Percentiles rank a stretch among this genome's conserved stretches.
These are phyloP conservation scores for Ptychobarbus kaznakovi DNA, from an alignment of 2,797 vertebrate genomes.

Conservation along the genomic window DNA sequence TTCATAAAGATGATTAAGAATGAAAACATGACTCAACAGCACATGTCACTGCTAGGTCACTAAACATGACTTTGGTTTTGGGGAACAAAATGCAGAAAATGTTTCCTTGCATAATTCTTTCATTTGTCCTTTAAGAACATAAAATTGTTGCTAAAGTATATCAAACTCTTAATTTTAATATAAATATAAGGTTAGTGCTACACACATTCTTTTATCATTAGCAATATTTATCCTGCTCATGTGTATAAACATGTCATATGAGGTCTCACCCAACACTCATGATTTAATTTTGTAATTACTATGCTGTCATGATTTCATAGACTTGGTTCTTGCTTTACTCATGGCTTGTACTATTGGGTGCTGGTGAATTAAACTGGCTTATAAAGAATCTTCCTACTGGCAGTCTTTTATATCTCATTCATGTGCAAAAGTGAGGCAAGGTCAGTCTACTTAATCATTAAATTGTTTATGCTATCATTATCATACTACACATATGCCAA, in stretches of 20 bases:
- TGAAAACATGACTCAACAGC: slow-evolving; percentile 56
- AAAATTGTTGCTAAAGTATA: neutral
- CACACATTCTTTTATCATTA: neutral
- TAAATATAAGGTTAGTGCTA: neutral
- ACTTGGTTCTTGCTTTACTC: neutral
- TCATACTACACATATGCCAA: neutral
- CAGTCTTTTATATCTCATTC: slow-evolving; percentile 11
- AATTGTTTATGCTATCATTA: slow-evolving; percentile 6
- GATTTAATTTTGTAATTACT: neutral
- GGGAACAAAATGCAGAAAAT: slow-evolving; percentile 42
- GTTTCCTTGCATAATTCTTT: slow-evolving; percentile 20
- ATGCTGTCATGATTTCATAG: slow-evolving; percentile 11
- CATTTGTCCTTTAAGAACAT: slow-evolving; percentile 9
- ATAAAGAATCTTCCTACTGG: neutral
- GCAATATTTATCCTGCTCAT: neutral
- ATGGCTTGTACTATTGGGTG: neutral
- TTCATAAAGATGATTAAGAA: slow-evolving; percentile 52
- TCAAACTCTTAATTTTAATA: neutral
- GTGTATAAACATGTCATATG: neutral
- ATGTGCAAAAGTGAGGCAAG: neutral
- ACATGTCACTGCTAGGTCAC: slow-evolving; percentile 56
- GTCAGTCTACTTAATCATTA: neutral
- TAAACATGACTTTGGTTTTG: slow-evolving; percentile 50
- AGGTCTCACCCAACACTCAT: slow-evolving; percentile 2
- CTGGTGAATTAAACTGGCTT: slow-evolving; percentile 6